phyloP scores from a whole-genome alignment of 2,797 vertebrate species.

The Premnoplex brunnescens region DNA sequence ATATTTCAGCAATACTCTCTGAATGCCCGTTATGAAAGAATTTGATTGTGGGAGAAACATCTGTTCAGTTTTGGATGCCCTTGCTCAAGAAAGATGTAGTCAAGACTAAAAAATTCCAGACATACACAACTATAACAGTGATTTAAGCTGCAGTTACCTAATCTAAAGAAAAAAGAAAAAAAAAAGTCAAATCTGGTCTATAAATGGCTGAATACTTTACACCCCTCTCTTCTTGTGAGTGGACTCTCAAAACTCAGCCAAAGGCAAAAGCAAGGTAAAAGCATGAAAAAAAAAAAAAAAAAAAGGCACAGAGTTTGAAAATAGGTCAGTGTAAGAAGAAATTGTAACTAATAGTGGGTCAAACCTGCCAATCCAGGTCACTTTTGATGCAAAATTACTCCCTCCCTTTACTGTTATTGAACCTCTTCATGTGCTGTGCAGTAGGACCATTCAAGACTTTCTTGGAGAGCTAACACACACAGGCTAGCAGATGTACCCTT shows the following conservation, averaged over 20 bases:
- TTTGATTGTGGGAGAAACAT: constrained; percentile 31
- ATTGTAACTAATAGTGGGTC: not conserved
- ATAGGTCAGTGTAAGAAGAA: not conserved
- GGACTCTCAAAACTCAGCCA: not conserved
- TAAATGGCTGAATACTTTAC: not conserved
- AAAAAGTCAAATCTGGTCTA: not conserved
- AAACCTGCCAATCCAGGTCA: not conserved
- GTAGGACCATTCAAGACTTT: not conserved
- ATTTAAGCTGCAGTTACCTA: not conserved
- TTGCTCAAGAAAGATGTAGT: not conserved
- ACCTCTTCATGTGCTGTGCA: not conserved
- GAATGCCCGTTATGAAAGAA: not conserved
- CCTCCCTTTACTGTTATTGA: not conserved
- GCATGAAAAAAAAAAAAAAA: not conserved
- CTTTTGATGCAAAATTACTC: not conserved
- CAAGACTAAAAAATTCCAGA: not conserved
- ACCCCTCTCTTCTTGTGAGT: not conserved
- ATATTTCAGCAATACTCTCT: constrained; percentile 42
- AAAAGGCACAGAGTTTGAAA: not conserved
- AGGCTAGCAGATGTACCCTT: not conserved
- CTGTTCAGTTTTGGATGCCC: constrained; percentile 34
- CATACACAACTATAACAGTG: not conserved
- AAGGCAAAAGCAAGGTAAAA: not conserved
- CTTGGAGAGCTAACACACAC: not conserved
- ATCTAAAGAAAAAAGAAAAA: not conserved